A percentile compares a stretch with the other conserved stretches of the same genome.
phyloP scores from a whole-genome alignment of 2,797 vertebrate species.

The Cygnus olor region DNA sequence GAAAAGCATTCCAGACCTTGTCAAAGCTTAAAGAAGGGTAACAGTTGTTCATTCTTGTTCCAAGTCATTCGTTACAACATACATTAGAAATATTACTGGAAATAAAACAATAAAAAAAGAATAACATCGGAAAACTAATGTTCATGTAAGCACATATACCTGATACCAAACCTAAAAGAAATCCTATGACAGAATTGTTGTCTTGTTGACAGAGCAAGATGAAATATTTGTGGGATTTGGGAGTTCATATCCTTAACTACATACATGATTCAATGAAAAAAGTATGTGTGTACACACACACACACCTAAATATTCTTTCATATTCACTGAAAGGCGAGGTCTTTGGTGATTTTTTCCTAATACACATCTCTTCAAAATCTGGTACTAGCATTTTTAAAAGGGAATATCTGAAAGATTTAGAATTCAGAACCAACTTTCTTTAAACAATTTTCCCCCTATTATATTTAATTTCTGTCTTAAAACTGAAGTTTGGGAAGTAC shows the following conservation, averaged over 20 bases:
- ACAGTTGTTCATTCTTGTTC: neutral
- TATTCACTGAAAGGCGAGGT: neutral
- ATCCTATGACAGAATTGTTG: neutral
- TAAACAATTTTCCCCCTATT: neutral
- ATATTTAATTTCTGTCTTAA: neutral
- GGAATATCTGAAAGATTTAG: neutral
- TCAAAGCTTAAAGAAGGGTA: neutral
- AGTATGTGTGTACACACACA: neutral
- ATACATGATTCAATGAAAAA: neutral
- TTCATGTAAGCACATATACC: neutral
- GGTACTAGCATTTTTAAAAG: neutral
- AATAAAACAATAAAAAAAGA: neutral
- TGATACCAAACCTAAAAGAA: neutral
- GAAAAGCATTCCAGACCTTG: neutral
- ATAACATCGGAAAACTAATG: neutral
- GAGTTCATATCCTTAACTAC: neutral
- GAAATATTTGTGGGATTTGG: neutral
- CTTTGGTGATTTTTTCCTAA: neutral
- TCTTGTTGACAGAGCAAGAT: neutral
- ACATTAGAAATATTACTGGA: neutral
- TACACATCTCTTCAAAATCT: neutral
- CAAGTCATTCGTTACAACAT: neutral
- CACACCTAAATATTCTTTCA: no score
- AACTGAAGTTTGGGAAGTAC: neutral
- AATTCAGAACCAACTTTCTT: neutral